Evolutionary conservation across 2,113 vertebrate species (phyloP).

Genomic region (Cyprinodon tularosa): DNA sequence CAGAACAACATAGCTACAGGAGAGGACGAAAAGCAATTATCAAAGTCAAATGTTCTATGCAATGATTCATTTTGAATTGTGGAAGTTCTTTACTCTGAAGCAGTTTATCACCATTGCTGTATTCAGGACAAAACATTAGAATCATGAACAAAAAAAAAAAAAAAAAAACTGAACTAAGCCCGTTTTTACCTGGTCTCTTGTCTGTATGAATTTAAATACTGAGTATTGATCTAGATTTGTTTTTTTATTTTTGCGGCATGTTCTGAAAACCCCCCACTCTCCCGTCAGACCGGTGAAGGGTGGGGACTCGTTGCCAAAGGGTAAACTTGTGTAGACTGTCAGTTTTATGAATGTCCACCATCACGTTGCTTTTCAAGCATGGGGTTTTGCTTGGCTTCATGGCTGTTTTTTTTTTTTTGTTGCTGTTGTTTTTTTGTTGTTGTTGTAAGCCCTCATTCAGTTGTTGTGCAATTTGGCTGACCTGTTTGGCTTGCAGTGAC

Average conservation of each 20-base stretch:
- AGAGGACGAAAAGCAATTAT: conserved; percentile 82
- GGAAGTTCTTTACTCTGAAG: conserved; percentile 80
- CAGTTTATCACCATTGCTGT: conserved; percentile 83
- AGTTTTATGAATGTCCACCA: conserved; percentile 85
- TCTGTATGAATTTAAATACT: conserved; percentile 85
- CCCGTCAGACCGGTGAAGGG: conserved; percentile 41
- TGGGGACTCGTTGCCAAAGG: conserved; percentile 91
- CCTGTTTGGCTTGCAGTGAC: conserved; percentile 82
- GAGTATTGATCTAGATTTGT: conserved; percentile 70
- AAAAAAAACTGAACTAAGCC: conserved; percentile 77
- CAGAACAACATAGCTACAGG: conserved; percentile 19
- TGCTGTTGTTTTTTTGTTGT: not conserved
- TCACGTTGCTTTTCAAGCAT: conserved; percentile 89
- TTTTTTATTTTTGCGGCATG: conserved; percentile 92
- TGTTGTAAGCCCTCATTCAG: conserved; percentile 87
- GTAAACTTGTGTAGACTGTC: conserved; percentile 86
- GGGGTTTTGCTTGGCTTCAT: conserved; percentile 88
- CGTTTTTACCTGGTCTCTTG: conserved; percentile 85
- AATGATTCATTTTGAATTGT: conserved; percentile 91
- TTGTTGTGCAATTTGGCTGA: conserved; percentile 84
- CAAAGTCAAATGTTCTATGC: conserved; percentile 97
- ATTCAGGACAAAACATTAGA: conserved; percentile 85
- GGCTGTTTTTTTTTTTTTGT: conserved; percentile 64
- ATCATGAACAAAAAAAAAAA: conserved; percentile 73
- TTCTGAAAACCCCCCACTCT: conserved; percentile 81